Conservation (phyloP, 1,140 invertebrate genomes). For the Drosophila mojavensis region DNA sequence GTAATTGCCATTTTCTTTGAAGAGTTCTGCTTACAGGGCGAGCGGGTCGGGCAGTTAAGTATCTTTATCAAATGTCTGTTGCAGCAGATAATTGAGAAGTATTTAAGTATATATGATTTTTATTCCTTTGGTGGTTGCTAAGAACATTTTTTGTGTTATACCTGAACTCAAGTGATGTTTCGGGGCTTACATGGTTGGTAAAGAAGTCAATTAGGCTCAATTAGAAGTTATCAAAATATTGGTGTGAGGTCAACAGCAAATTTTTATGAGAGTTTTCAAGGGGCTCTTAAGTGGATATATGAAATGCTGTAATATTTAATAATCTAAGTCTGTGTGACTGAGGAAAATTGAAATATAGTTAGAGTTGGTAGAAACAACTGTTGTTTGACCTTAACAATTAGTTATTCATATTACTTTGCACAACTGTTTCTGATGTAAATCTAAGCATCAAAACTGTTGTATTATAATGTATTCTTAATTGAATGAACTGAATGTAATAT, state of each 20-base stretch:
- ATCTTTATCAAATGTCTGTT: constrained; percentile 2
- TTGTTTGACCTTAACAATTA: too few species aligned
- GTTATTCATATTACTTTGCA: too few species aligned
- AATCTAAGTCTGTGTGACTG: too few species aligned
- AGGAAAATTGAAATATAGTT: too few species aligned
- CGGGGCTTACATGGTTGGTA: not conserved
- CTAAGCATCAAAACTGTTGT: too few species aligned
- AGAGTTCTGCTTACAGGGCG: not conserved
- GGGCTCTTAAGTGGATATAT: too few species aligned
- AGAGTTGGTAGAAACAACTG: too few species aligned
- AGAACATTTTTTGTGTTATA: not conserved
- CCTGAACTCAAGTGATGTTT: not conserved
- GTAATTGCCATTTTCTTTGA: constrained; percentile 20
- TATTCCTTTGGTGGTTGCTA: not conserved
- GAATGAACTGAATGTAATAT: too few species aligned
- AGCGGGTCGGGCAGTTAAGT: not conserved
- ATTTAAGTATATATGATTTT: not conserved
- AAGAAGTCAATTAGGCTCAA: not conserved
- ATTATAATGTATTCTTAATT: too few species aligned
- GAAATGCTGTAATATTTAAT: too few species aligned
- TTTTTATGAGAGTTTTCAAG: not conserved
- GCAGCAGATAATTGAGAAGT: not conserved
- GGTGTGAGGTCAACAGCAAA: not conserved
- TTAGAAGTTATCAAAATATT: not conserved
- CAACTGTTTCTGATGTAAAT: too few species aligned